Conservation (phyloP, 2,888 invertebrate species). For the Phaedon cochleariae region DNA sequence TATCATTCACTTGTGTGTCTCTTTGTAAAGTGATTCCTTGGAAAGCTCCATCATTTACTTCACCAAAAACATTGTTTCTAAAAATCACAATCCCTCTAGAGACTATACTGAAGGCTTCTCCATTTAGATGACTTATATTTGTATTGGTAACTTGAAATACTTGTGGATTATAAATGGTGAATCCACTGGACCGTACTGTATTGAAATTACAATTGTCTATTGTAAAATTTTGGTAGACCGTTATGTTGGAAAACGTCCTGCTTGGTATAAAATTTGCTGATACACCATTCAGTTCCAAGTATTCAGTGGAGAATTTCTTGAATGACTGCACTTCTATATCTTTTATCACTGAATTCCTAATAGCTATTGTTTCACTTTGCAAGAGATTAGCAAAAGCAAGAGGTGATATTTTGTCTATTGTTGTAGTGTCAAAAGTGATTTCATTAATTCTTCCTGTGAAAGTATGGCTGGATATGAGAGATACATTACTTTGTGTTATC, state of each 20-base stretch:
- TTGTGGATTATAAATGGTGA: conserved; percentile 71
- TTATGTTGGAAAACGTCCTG: conserved; percentile 77
- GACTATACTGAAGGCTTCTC: conserved; percentile 71
- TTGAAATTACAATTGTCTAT: conserved; percentile 73
- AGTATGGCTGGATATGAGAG: conserved; percentile 65
- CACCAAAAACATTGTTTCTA: conserved; percentile 71
- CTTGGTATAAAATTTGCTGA: conserved; percentile 71
- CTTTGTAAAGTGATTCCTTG: conserved; percentile 66
- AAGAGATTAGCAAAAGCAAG: conserved; percentile 78
- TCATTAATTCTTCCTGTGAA: conserved; percentile 78
- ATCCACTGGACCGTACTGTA: conserved; percentile 73
- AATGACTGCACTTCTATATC: conserved; percentile 77
- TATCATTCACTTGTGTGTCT: conserved; percentile 61
- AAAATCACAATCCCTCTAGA: conserved; percentile 72
- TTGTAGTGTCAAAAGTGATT: conserved; percentile 71
- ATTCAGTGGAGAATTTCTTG: conserved; percentile 78
- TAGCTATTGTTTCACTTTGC: conserved; percentile 67
- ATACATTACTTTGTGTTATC: conserved; percentile 61
- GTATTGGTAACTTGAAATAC: conserved; percentile 71
- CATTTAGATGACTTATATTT: conserved; percentile 68
- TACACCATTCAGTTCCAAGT: conserved; percentile 72
- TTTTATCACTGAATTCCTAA: conserved; percentile 69
- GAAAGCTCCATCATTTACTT: conserved; percentile 70
- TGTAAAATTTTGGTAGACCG: conserved; percentile 71
- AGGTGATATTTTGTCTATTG: conserved; percentile 70